Conservation (phyloP, 2,797 vertebrate species). For the Alexandromys oeconomus region DNA sequence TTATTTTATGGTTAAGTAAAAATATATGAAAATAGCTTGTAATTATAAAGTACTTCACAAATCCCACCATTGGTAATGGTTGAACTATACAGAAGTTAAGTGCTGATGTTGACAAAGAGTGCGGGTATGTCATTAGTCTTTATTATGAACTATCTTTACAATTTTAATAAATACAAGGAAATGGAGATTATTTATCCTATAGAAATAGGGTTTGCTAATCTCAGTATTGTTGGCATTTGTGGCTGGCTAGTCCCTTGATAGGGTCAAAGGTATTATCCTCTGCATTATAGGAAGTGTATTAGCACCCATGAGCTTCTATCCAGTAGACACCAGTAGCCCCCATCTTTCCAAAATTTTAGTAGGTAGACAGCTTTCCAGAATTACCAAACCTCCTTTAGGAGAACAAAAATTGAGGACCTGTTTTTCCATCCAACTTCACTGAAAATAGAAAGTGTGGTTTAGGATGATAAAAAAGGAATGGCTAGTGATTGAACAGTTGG, state of each 20-base stretch:
- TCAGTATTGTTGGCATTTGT: not conserved
- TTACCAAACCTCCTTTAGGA: not conserved
- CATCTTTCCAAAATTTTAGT: not conserved
- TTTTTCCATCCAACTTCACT: not conserved
- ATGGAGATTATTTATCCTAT: not conserved
- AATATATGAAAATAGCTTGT: not conserved
- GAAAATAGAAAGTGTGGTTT: not conserved
- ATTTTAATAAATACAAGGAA: slow-evolving; percentile 36
- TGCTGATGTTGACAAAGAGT: not conserved
- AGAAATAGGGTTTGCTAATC: not conserved
- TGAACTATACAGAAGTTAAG: not conserved
- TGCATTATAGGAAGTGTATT: not conserved
- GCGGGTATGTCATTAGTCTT: no score
- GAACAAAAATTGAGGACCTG: not conserved
- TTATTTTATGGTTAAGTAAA: not conserved
- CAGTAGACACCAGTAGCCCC: not conserved
- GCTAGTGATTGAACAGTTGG: not conserved
- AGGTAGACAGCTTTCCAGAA: not conserved
- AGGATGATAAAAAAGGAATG: not conserved
- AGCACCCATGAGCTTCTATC: not conserved
- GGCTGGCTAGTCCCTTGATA: not conserved
- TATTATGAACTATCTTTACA: not conserved
- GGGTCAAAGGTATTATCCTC: not conserved
- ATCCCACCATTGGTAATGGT: not conserved
- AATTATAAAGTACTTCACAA: slow-evolving; percentile 1